Evolutionary conservation across 2,888 invertebrate species (phyloP).

Genomic region (Pegoplata infirma): DNA sequence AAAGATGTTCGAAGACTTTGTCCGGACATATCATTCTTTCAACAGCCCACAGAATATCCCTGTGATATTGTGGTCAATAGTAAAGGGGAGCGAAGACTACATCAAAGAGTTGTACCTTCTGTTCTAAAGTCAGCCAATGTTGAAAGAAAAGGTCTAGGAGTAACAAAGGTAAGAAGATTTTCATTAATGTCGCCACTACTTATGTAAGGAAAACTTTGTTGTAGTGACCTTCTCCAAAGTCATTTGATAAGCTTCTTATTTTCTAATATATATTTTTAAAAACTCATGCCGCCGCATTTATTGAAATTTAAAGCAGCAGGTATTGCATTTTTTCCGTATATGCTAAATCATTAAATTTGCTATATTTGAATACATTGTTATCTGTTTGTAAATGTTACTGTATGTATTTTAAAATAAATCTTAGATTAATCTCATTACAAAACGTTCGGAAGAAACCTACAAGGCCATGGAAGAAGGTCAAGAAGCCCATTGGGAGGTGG

Average conservation of each 20-base stretch:
- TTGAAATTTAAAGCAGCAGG: conserved; percentile 56
- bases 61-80: conserved; percentile 89
- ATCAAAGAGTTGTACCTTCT: conserved; percentile 92
- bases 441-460: conserved; percentile 89
- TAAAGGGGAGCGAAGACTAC: conserved; percentile 89
- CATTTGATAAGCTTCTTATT: conserved; percentile 36
- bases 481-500: conserved; percentile 99
- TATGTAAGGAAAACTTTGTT: conserved; percentile 17
- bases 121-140: conserved; percentile 92
- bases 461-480: conserved; percentile 91
- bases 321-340: conserved; percentile 45
- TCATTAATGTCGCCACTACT: too few relatives aligned
- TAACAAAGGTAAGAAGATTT: conserved; percentile 85
- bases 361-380: background rate
- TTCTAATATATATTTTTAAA: conserved; percentile 18
- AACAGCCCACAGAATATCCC: conserved; percentile 94
- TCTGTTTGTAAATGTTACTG: background rate
- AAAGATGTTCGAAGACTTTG: conserved; percentile 96
- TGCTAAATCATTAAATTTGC: conserved; percentile 16
- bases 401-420: background rate
- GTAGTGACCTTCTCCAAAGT: conserved; percentile 29
- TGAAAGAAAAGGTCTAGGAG: conserved; percentile 91
- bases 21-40: conserved; percentile 98
- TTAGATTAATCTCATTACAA: conserved; percentile 85
- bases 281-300: conserved; percentile 40